phyloP scores from a whole-genome alignment of 2,113 vertebrate species.

The Tychaedon coryphoeus region DNA sequence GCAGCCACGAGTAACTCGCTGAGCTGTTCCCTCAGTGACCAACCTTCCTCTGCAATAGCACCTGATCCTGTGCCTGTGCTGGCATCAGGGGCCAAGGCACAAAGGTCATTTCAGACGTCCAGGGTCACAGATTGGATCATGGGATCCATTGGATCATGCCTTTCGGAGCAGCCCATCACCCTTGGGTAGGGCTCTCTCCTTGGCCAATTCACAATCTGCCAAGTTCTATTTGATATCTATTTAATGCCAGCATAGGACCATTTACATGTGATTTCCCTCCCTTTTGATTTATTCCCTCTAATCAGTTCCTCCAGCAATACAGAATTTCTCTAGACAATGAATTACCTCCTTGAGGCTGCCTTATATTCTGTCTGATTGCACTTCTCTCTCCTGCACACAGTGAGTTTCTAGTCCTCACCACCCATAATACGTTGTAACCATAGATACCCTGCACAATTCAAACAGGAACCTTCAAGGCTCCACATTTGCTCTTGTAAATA shows the following conservation, averaged over 20 bases:
- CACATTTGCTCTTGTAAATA: conserved; percentile 15
- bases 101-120: rapidly evolving
- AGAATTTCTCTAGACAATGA: not conserved
- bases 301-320: not conserved
- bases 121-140: rapidly evolving
- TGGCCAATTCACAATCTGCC: not conserved
- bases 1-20: not conserved
- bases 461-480: not conserved
- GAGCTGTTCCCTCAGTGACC: not conserved
- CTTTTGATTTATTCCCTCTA: not conserved
- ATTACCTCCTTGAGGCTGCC: not conserved
- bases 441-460: conserved; percentile 21
- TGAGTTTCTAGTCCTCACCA: not conserved
- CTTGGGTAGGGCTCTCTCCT: not conserved
- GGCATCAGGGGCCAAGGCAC: not conserved
- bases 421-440: conserved; percentile 7
- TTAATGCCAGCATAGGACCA: not conserved
- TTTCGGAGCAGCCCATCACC: not conserved
- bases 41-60: rapidly evolving
- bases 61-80: not conserved
- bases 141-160: too few species aligned
- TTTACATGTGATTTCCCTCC: not conserved
- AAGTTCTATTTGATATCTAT: not conserved
- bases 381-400: not conserved
- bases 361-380: not conserved